A percentile compares a stretch with the other conserved stretches of the same genome.
phyloP scores from a whole-genome alignment of 2,888 invertebrate genomes.

The Lamellibrachia columna region DNA sequence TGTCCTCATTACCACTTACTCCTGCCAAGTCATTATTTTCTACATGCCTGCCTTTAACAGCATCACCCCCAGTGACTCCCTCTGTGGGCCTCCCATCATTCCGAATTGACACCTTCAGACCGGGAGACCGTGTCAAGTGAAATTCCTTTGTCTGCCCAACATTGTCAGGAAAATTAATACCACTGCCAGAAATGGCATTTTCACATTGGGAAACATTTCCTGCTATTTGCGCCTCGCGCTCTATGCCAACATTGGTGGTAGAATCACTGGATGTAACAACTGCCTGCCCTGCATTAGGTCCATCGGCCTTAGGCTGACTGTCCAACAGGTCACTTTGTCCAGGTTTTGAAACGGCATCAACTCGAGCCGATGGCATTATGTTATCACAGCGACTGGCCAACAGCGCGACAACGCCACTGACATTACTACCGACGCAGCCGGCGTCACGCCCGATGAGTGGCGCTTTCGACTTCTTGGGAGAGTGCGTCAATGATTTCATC shows the following conservation, averaged over 20 bases:
- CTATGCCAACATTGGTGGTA: neutral
- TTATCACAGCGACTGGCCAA: neutral
- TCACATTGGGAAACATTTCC: neutral
- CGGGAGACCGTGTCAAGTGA: neutral
- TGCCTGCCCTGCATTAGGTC: neutral
- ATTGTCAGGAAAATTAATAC: neutral
- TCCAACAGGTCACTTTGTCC: neutral
- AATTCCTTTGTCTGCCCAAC: neutral
- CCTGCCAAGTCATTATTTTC: neutral
- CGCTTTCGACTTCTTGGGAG: slow-evolving; percentile 10
- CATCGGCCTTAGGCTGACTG: neutral
- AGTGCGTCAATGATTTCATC: slow-evolving; percentile 5
- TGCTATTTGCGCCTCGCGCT: neutral
- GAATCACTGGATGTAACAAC: neutral
- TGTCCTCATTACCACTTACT: neutral
- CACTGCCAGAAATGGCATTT: neutral
- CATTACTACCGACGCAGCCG: neutral
- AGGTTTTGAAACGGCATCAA: neutral
- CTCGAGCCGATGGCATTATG: neutral
- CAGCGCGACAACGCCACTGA: neutral
- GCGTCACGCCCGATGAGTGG: neutral
- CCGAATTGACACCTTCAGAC: neutral
- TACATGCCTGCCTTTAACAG: neutral
- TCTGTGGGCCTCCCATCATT: neutral
- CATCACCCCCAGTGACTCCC: neutral